A percentile compares a stretch with the other conserved stretches of the same genome.
Evolutionary conservation across 2,888 invertebrate genomes (phyloP).

Genomic region (Tryphoninae sp.): DNA sequence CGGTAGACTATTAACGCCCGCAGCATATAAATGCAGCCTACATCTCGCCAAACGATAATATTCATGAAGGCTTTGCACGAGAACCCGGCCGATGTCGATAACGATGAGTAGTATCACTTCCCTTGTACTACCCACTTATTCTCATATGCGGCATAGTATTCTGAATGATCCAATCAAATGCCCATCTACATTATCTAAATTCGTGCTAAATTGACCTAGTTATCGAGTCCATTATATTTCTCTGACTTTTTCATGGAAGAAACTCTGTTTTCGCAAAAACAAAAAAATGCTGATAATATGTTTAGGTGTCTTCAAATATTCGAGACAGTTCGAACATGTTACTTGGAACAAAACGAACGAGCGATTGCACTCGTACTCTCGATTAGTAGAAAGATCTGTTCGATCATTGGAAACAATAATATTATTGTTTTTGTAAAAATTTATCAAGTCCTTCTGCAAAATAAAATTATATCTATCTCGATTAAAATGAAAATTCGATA

Average conservation of each 20-base stretch:
- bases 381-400: neutral
- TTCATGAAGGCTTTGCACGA: slow-evolving; percentile 38
- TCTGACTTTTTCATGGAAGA: too few species aligned
- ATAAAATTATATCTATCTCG: too few species aligned
- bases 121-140: slow-evolving; percentile 14
- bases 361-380: too few species aligned
- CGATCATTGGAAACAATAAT: neutral
- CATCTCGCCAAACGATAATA: slow-evolving; percentile 35
- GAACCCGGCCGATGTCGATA: slow-evolving; percentile 28
- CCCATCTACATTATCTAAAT: neutral
- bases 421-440: neutral
- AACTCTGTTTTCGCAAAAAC: too few species aligned
- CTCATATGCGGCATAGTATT: neutral
- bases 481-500: too few species aligned
- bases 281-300: too few species aligned
- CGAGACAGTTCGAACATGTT: too few species aligned
- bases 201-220: too few species aligned
- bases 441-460: too few species aligned
- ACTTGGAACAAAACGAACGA: too few species aligned
- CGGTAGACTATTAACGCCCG: slow-evolving; percentile 14
- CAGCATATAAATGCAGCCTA: slow-evolving; percentile 12
- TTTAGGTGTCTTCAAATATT: too few species aligned
- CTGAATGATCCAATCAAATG: slow-evolving; percentile 5
- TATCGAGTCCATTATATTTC: too few species aligned
- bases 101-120: slow-evolving; percentile 36